A percentile compares a stretch with the other conserved stretches of the same genome.
Conservation (phyloP, 2,113 vertebrate species). For the Corythoichthys haematopterus region DNA sequence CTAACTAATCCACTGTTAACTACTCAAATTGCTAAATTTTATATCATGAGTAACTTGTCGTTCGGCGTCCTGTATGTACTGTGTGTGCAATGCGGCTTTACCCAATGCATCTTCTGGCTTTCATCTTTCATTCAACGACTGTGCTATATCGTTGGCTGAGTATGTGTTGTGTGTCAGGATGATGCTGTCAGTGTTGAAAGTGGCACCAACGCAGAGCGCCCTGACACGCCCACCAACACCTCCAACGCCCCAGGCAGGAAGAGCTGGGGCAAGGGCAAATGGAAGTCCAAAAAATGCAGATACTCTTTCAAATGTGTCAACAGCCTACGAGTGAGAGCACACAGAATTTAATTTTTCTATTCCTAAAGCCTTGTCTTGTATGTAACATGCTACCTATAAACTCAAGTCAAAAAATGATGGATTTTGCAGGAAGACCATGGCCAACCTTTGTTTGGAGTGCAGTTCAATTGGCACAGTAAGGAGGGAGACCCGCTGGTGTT, state of each 20-base stretch:
- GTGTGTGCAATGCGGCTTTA: not conserved
- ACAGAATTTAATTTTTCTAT: not conserved
- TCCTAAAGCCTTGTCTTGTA: not conserved
- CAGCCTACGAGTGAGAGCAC: slow-evolving; percentile 83
- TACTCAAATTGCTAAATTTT: not conserved
- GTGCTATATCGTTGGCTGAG: not conserved
- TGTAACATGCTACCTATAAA: not conserved
- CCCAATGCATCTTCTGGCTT: not conserved
- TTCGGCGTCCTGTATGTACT: not conserved
- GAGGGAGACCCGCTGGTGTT: slow-evolving; percentile 97
- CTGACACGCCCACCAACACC: slow-evolving; percentile 97
- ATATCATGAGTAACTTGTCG: not conserved
- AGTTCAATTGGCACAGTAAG: slow-evolving; percentile 99
- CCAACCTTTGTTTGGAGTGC: slow-evolving; percentile 95
- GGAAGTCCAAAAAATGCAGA: slow-evolving; percentile 99
- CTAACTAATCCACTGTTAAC: not conserved
- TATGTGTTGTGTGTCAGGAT: slow-evolving; percentile 69
- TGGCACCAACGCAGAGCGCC: slow-evolving; percentile 88
- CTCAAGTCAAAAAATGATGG: no score
- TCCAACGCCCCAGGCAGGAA: slow-evolving; percentile 93
- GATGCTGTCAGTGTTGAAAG: slow-evolving; percentile 94
- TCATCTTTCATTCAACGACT: not conserved
- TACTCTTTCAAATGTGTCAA: slow-evolving; percentile 98
- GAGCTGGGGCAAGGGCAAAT: slow-evolving; percentile 98
- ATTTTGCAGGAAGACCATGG: slow-evolving; percentile 87